A percentile compares a stretch with the other conserved stretches of the same genome.
Evolutionary conservation across 2,113 vertebrate genomes (phyloP).

Genomic region (Scytalopus superciliaris): DNA sequence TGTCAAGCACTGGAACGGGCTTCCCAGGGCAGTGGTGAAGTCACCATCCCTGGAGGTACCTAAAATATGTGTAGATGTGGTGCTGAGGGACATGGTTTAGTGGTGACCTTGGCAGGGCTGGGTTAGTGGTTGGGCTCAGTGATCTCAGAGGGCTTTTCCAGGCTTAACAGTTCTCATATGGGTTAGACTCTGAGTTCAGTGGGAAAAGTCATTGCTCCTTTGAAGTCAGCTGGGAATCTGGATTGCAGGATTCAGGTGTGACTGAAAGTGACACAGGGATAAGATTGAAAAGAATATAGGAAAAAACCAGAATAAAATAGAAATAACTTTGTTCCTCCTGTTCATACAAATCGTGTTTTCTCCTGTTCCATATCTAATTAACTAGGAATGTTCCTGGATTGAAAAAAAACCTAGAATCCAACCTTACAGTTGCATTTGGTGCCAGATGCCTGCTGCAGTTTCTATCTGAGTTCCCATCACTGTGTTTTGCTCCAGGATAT

Average conservation of each 20-base stretch:
- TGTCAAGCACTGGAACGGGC: background rate
- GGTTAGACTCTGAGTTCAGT: background rate
- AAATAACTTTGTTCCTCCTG: background rate
- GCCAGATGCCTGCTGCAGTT: background rate
- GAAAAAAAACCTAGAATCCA: background rate
- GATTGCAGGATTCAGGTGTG: background rate
- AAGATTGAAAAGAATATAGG: background rate
- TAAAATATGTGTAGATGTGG: background rate
- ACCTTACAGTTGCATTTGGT: background rate
- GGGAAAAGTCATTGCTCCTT: background rate
- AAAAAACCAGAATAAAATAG: background rate
- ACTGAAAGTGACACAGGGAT: background rate
- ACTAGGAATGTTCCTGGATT: background rate
- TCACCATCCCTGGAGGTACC: too few species aligned
- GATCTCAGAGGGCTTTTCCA: background rate
- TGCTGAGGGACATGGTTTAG: background rate
- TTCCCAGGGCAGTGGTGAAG: background rate
- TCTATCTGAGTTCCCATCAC: accelerated
- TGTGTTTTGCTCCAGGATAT: background rate
- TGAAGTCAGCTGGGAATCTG: background rate
- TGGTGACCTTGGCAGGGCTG: background rate
- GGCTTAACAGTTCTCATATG: background rate
- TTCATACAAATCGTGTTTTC: background rate
- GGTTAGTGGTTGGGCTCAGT: background rate
- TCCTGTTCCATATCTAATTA: background rate